Base-by-base conservation (phyloP, 2,797 vertebrate genomes). In the Mionectes olivaceus region DNA sequence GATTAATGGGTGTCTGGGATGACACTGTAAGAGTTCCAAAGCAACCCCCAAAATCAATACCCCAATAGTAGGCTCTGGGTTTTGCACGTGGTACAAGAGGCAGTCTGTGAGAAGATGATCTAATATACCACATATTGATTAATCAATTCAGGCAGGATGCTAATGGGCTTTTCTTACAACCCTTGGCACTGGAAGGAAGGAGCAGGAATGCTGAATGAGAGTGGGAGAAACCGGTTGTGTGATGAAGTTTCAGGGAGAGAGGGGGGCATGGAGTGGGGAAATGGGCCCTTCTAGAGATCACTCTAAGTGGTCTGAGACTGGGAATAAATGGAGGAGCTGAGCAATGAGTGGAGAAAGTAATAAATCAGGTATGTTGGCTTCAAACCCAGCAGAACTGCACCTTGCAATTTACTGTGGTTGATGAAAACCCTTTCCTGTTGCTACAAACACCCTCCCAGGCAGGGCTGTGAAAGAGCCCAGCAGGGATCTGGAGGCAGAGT, bases 151-250 rank as follows among this genome's bases (percentile, higher is more conserved):
- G 69, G 19, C 89, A 67, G 79, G 89, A 96, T 80, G 70, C 83
- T 96, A 93, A 95, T 93, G 77, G 89, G 76, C 55, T 94, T 67
- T 61, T 78, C 91, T 79, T 96, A 94, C 74, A 96, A 94, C 30
- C 8, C 55, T 55, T 94, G 94, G 90, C 91, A 89, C 32, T 32
- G 23, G 55, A 7, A 84, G 67, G 84, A 93, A 83, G 79, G 50
- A 85, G 70, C 2, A 2, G 75, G 63, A 85, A 18, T 89, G 85
- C 50, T 96, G 95, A 95, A 95, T 95, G 92, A 81, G 92, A 41
- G 57, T 6, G 37, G 56, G 70, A 79, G 65, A 71, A 87, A 25
- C 52, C 4, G 50, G 30, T 49, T 49, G 52, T 37, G 82, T 33
- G 71, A 43, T 61, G 73, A 47, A 89, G 25, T 55, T 83, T 64